phyloP scores from a whole-genome alignment of 1,140 invertebrate genomes.

The Acromyrmex echinatior region DNA sequence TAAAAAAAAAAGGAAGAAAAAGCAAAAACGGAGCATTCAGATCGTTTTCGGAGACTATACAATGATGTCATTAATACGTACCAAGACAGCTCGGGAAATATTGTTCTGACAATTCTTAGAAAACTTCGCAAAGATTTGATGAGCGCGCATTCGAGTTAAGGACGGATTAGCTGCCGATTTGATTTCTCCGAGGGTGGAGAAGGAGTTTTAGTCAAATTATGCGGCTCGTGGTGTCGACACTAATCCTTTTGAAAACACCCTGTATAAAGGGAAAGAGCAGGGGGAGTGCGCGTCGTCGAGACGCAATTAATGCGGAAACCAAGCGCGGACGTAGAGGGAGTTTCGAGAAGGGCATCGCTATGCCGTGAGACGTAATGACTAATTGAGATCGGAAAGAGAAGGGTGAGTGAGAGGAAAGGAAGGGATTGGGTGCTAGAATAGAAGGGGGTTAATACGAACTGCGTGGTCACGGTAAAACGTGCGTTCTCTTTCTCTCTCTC shows the following conservation, averaged over 20 bases:
- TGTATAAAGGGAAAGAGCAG: conserved; percentile 22
- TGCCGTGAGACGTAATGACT: conserved; percentile 77
- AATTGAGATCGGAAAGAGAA: conserved; percentile 76
- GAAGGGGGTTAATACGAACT: conserved; percentile 72
- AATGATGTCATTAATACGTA: conserved; percentile 29
- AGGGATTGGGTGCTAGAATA: conserved; percentile 5
- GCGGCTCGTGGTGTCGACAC: conserved; percentile 72
- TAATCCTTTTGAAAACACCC: conserved; percentile 76
- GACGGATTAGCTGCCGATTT: conserved; percentile 63
- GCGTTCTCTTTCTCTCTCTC: conserved; percentile 42
- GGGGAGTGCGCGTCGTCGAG: conserved; percentile 61
- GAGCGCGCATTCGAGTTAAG: conserved; percentile 9
- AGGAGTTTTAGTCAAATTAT: conserved; percentile 66
- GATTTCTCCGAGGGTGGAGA: conserved; percentile 53
- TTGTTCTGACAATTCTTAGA: conserved; percentile 45
- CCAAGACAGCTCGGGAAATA: conserved; percentile 46
- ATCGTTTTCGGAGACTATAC: background rate
- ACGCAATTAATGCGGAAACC: conserved; percentile 77
- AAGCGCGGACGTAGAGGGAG: conserved; percentile 65
- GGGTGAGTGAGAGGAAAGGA: background rate
- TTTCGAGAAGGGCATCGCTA: conserved; percentile 75
- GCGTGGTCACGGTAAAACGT: conserved; percentile 76
- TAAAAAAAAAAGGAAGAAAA: background rate
- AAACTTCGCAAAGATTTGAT: conserved; percentile 15
- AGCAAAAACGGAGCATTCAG: background rate